phyloP scores from a whole-genome alignment of 2,888 invertebrate species.

The Sepioteuthis lessoniana region DNA sequence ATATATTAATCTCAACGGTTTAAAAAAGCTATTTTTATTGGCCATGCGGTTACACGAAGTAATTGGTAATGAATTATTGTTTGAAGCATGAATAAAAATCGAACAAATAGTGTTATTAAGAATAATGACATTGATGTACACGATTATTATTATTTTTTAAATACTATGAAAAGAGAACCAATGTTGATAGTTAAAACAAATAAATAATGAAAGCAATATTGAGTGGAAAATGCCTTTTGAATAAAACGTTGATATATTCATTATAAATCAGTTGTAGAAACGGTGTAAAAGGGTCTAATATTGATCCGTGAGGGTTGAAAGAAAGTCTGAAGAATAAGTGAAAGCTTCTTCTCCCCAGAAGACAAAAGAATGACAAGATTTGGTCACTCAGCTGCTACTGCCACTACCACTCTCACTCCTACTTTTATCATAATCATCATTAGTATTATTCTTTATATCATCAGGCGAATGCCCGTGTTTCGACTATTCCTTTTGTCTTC shows the following conservation, averaged over 20 bases:
- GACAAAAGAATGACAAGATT: not conserved
- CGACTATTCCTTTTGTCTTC: conserved; percentile 3
- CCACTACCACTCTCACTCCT: not conserved
- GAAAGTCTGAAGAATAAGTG: not conserved
- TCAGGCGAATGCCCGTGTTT: not conserved
- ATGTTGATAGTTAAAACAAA: not conserved
- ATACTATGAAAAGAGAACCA: too few species aligned
- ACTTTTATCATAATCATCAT: not conserved
- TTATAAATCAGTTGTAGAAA: not conserved
- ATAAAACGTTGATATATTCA: not conserved
- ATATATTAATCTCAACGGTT: too few species aligned
- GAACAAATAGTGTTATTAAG: too few species aligned
- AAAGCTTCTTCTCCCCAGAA: not conserved
- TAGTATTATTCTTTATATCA: not conserved
- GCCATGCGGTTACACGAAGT: too few species aligned
- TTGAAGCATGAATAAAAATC: too few species aligned
- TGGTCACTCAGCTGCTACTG: not conserved
- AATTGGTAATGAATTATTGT: too few species aligned
- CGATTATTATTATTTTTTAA: too few species aligned
- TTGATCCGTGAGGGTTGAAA: not conserved
- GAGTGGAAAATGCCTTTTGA: not conserved
- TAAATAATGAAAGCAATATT: not conserved
- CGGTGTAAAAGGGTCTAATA: not conserved
- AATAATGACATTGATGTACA: too few species aligned
- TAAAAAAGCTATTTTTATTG: too few species aligned